Evolutionary conservation across 2,797 vertebrate genomes (phyloP).

Genomic region (Amblyopsis hoosieri): DNA sequence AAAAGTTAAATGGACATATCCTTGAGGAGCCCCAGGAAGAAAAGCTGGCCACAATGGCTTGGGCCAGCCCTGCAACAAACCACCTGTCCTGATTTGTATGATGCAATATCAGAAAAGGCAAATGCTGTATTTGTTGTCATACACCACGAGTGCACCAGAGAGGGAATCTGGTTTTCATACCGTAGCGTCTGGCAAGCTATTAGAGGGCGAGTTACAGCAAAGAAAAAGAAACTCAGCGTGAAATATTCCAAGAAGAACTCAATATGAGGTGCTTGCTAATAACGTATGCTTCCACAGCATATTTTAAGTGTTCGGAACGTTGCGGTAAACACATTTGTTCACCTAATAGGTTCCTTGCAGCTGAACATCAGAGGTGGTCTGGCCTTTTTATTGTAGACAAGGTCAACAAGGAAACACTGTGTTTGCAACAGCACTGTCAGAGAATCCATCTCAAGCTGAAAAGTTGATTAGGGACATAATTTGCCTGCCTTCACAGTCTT

Average conservation of each 20-base stretch:
- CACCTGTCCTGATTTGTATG: not conserved
- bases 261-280: slow-evolving; percentile 33
- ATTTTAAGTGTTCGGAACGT: slow-evolving; percentile 45
- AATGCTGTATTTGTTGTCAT: slow-evolving; percentile 10
- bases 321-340: slow-evolving; percentile 31
- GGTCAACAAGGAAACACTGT: slow-evolving; percentile 61
- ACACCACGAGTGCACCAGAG: slow-evolving; percentile 6
- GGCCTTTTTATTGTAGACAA: slow-evolving; percentile 67
- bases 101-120: not conserved
- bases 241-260: slow-evolving; percentile 28
- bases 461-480: slow-evolving; percentile 61
- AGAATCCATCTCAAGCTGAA: slow-evolving; percentile 48
- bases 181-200: slow-evolving; percentile 13
- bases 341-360: slow-evolving; percentile 43
- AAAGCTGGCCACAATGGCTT: no score
- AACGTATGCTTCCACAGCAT: slow-evolving; percentile 42
- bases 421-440: slow-evolving; percentile 56
- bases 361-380: slow-evolving; percentile 61
- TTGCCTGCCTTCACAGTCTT: slow-evolving; percentile 50
- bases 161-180: slow-evolving; percentile 27
- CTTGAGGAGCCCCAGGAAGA: no score
- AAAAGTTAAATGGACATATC: no score
- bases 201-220: slow-evolving; percentile 9
- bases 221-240: slow-evolving; percentile 9
- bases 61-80: no score